A percentile compares a stretch with the other conserved stretches of the same genome.
These are phyloP conservation scores for Lordiphosa clarofinis DNA, from an alignment of 1,140 invertebrate species.

Conservation along the genomic window DNA sequence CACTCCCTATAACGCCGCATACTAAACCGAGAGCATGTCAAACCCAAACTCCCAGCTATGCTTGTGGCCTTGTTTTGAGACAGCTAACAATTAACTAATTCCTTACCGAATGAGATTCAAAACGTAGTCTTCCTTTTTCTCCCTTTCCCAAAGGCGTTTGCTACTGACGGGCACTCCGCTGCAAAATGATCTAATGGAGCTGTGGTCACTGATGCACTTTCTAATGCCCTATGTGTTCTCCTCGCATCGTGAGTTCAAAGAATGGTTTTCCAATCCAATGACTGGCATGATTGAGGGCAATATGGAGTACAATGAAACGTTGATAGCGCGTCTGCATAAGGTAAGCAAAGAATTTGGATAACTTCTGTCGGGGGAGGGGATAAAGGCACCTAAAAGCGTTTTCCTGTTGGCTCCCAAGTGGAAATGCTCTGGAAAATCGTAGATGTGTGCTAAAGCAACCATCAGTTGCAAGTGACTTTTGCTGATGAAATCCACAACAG, in stretches of 20 bases:
- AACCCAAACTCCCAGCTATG: constrained; percentile 47
- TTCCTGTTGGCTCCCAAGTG: constrained; percentile 43
- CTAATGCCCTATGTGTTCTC: constrained; percentile 99
- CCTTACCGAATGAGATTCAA: background rate
- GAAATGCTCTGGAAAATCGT: constrained; percentile 55
- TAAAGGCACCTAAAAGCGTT: constrained; percentile 65
- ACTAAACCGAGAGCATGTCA: constrained; percentile 52
- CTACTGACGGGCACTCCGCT: constrained; percentile 98
- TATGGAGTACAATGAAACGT: constrained; percentile 95
- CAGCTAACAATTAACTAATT: constrained; percentile 12
- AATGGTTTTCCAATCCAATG: constrained; percentile 99
- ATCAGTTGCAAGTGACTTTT: constrained; percentile 39
- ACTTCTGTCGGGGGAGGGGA: too few species aligned
- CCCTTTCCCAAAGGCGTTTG: constrained; percentile 84
- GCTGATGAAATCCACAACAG: too few species aligned
- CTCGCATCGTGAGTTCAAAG: constrained; percentile 97
- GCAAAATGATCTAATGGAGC: constrained; percentile 99
- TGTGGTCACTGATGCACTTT: constrained; percentile 99
- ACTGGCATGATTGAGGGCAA: constrained; percentile 99
- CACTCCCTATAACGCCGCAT: constrained; percentile 62
- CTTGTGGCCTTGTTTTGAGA: constrained; percentile 71
- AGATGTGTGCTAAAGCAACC: constrained; percentile 46
- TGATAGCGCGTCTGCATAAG: constrained; percentile 98
- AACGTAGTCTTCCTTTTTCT: constrained; percentile 44
- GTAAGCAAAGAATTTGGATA: constrained; percentile 77